Percentiles rank a stretch among this genome's conserved stretches.
phyloP scores from a whole-genome alignment of 2,797 vertebrate species.

The Alca torda region DNA sequence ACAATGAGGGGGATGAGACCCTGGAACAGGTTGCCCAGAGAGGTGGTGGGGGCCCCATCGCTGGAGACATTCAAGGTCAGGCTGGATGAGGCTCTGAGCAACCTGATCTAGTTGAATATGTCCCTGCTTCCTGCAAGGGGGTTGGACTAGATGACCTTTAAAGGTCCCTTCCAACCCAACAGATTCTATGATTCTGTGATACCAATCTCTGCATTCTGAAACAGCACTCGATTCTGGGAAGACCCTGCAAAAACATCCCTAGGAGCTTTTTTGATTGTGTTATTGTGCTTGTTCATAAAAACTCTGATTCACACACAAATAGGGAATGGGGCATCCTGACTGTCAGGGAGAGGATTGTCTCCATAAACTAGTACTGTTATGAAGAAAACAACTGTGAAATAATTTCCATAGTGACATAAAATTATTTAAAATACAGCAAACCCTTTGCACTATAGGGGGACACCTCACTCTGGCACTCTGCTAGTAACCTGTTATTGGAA shows the following conservation, averaged over 20 bases:
- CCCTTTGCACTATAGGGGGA: neutral
- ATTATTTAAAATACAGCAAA: neutral
- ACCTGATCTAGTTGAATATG: too few relatives aligned
- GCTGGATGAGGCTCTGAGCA: too few relatives aligned
- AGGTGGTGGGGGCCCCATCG: too few relatives aligned
- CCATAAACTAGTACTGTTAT: neutral
- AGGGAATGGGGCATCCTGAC: neutral
- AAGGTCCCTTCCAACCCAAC: too few relatives aligned
- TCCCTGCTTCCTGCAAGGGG: too few relatives aligned
- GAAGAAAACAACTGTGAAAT: neutral
- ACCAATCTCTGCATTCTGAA: neutral
- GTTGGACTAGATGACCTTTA: too few relatives aligned
- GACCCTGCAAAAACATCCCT: fast-evolving
- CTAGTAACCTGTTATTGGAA: neutral
- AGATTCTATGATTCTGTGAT: too few relatives aligned
- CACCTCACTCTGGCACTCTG: neutral
- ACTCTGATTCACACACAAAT: neutral
- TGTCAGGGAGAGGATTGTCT: neutral
- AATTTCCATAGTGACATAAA: neutral
- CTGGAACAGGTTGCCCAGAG: too few relatives aligned
- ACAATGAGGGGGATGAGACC: too few relatives aligned
- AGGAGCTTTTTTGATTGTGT: neutral
- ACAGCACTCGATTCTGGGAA: neutral
- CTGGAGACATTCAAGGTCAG: too few relatives aligned
- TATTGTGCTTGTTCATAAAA: neutral